Conservation (phyloP, 2,113 vertebrate genomes). For the Steatornis caripensis region DNA sequence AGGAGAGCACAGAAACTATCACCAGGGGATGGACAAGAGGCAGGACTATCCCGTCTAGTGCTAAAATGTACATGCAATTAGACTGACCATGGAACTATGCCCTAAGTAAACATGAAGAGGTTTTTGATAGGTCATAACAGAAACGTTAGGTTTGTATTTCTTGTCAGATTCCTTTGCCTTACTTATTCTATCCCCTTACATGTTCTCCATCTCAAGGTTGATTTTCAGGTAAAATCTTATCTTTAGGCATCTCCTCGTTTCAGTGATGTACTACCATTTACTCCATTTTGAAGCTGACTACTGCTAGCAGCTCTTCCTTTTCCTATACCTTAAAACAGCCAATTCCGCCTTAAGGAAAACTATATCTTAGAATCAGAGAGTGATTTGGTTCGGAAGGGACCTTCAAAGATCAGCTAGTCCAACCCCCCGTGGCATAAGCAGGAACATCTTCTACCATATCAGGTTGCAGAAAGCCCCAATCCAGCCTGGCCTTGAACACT, state of each 20-base stretch:
- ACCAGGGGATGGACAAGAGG: neutral
- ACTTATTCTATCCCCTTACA: neutral
- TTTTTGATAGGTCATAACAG: neutral
- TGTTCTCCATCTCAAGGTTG: neutral
- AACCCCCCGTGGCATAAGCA: neutral
- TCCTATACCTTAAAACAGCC: neutral
- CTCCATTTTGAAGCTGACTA: neutral
- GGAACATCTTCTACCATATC: neutral
- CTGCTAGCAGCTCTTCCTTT: neutral
- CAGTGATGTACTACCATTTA: neutral
- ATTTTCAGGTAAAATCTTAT: neutral
- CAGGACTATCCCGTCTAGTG: neutral
- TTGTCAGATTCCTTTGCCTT: neutral
- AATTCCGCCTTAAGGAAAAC: neutral
- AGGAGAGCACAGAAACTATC: neutral
- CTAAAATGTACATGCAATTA: neutral
- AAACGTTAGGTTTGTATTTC: neutral
- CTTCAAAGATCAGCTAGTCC: neutral
- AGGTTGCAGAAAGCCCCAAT: neutral
- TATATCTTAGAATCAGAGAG: neutral
- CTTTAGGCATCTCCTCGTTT: neutral
- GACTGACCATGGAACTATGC: neutral
- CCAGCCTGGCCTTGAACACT: neutral
- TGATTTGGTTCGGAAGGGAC: neutral
- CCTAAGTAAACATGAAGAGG: neutral